Evolutionary conservation across 2,113 vertebrate species (phyloP).

Genomic region (Picathartes gymnocephalus): DNA sequence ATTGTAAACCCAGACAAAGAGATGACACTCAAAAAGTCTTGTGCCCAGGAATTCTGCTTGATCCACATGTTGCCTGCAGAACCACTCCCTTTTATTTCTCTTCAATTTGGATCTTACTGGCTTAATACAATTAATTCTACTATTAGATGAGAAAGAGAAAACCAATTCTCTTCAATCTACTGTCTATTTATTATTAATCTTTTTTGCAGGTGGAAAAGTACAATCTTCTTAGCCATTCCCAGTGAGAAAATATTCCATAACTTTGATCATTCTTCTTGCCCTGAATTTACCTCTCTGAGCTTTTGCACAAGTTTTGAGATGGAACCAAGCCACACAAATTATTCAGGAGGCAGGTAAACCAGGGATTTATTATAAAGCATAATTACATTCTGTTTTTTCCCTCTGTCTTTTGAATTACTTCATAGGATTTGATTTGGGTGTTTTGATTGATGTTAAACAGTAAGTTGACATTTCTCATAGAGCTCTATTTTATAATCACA

Average conservation of each 20-base stretch:
- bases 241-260: not conserved
- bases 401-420: not conserved
- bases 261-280: rapidly evolving
- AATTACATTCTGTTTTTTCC: not conserved
- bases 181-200: not conserved
- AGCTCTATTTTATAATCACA: not conserved
- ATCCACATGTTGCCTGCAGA: not conserved
- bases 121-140: not conserved
- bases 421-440: not conserved
- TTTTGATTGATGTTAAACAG: not conserved
- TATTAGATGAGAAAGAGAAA: not conserved
- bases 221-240: not conserved
- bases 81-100: not conserved
- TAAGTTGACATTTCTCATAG: not conserved
- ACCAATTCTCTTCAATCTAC: not conserved
- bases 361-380: not conserved
- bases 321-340: not conserved
- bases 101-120: not conserved
- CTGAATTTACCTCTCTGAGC: not conserved
- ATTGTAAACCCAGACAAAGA: not conserved
- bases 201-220: not conserved
- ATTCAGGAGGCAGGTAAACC: not conserved
- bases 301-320: not conserved
- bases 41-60: not conserved
- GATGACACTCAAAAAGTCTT: not conserved